Evolutionary conservation across 1,140 invertebrate species (phyloP).

Genomic region (Neuroterus valhalla): DNA sequence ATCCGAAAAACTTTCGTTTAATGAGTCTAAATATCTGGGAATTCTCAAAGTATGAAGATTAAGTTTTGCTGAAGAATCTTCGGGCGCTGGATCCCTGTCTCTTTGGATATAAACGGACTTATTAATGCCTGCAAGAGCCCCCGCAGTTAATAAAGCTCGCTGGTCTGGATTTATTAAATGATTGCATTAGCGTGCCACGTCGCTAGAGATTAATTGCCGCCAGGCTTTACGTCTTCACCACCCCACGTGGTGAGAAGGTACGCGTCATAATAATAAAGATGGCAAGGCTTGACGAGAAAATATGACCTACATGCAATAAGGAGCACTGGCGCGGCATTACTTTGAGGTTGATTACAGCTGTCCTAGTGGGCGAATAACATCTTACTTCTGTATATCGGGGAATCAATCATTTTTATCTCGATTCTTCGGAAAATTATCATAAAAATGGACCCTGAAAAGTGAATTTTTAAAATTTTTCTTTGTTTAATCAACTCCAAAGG

Average conservation of each 20-base stretch:
- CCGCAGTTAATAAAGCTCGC: conserved; percentile 63
- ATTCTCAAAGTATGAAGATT: too few relatives aligned
- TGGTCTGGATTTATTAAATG: conserved; percentile 68
- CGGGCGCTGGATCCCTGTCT: background rate
- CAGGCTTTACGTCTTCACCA: conserved; percentile 48
- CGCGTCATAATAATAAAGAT: conserved; percentile 39
- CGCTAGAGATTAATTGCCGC: conserved; percentile 64
- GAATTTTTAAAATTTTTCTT: too few relatives aligned
- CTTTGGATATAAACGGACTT: conserved; percentile 2
- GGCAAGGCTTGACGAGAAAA: conserved; percentile 31
- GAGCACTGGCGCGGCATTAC: background rate
- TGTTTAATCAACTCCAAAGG: too few relatives aligned
- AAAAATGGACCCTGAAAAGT: too few relatives aligned
- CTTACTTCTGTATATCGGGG: too few relatives aligned
- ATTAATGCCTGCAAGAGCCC: conserved; percentile 40
- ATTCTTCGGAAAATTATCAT: too few relatives aligned
- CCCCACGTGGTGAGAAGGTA: conserved; percentile 41
- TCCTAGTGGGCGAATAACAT: background rate
- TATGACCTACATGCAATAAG: conserved; percentile 18
- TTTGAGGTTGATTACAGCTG: background rate
- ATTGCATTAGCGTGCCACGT: conserved; percentile 66
- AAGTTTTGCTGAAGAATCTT: background rate
- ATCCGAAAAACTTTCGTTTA: too few relatives aligned
- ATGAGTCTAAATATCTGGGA: too few relatives aligned
- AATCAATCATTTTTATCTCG: too few relatives aligned